phyloP scores from a whole-genome alignment of 2,113 vertebrate genomes.

The Phalacrocorax aristotelis region DNA sequence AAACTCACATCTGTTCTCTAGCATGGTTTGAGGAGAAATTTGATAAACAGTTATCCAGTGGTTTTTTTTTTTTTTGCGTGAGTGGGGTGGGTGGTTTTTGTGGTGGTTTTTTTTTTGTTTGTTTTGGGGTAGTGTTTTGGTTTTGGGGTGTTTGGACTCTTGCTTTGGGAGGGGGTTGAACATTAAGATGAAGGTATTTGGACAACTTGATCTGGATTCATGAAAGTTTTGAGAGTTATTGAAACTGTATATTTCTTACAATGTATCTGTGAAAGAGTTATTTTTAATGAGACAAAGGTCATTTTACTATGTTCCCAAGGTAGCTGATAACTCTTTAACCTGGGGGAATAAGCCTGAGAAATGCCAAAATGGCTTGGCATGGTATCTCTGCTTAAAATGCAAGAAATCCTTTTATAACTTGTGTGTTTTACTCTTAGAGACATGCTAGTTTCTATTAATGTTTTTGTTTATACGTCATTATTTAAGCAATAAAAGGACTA shows the following conservation, averaged over 20 bases:
- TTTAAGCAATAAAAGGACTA: neutral
- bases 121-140: neutral
- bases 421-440: neutral
- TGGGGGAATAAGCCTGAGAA: neutral
- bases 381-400: neutral
- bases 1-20: neutral
- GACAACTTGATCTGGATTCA: neutral
- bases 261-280: neutral
- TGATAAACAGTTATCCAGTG: neutral
- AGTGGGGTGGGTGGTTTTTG: no score
- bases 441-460: neutral
- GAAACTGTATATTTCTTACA: neutral
- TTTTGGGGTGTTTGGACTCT: neutral
- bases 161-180: fast-evolving
- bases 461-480: neutral
- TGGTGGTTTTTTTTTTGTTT: neutral
- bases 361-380: neutral
- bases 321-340: neutral
- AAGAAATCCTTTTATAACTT: neutral
- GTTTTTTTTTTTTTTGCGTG: neutral
- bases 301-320: neutral
- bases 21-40: neutral
- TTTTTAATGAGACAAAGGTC: no score
- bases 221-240: neutral
- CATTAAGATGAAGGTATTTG: neutral